These are phyloP conservation scores for Pollimyrus isidori DNA, from an alignment of 2,113 vertebrate genomes.

Conservation along the genomic window DNA sequence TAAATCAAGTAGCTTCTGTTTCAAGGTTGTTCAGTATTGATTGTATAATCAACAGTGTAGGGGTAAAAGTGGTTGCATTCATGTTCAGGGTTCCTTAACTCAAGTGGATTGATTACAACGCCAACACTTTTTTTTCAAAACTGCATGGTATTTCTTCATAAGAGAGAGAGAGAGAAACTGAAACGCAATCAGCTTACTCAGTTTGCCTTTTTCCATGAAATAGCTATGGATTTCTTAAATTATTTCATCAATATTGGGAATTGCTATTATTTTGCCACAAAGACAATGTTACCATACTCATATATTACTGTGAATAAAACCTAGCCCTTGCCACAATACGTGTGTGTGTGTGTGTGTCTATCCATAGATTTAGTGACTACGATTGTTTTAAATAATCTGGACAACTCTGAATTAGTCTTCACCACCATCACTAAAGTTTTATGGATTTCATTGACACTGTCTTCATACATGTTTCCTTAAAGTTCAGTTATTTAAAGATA, in stretches of 20 bases:
- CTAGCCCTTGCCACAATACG: background rate
- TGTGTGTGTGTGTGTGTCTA: background rate
- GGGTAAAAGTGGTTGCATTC: background rate
- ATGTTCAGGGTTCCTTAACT: conserved; percentile 2
- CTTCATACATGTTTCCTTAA: background rate
- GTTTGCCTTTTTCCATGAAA: background rate
- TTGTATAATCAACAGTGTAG: background rate
- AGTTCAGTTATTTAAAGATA: background rate
- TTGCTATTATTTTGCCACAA: background rate
- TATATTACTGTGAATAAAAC: background rate
- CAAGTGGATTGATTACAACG: conserved; percentile 3
- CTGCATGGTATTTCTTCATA: background rate
- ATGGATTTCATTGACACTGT: background rate
- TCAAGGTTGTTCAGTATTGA: background rate
- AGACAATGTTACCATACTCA: background rate
- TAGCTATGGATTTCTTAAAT: background rate
- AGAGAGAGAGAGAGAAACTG: background rate
- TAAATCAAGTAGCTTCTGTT: background rate
- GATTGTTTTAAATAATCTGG: background rate
- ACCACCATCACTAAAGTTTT: background rate
- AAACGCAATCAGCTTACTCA: background rate
- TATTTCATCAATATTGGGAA: background rate
- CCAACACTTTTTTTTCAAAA: background rate
- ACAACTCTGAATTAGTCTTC: background rate
- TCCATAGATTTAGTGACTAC: background rate